Evolutionary conservation across 2,797 vertebrate species (phyloP), one percentile per base, ranked within the genome.

Genomic region (Malurus leucopterus): DNA sequence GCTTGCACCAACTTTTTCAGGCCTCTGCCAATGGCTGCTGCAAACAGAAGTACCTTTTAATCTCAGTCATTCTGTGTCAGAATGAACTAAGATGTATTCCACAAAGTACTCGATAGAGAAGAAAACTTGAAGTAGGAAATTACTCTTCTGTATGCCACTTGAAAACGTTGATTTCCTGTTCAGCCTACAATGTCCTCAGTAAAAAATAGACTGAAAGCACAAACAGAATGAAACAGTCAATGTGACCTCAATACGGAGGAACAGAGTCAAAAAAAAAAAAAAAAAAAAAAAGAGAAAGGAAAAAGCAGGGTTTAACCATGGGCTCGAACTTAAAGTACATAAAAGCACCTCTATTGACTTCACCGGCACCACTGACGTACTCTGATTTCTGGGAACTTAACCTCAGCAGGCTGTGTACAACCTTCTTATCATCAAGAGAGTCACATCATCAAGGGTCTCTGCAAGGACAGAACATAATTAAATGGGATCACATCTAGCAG

Each of bases 381-480:
- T 40, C 10, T 7, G 18, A 43, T 65, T 3, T 1, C 6, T 74
- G 65, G 53, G 71, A 90, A n/a, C 64, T 86, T 82, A 78, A 91
- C 92, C 90, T 86, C 69, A 41, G 49, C 50, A 29, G 83, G 46
- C 79, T 81, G 19, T 13, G 38, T 61, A 36, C 71, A 79, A 70
- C 71, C 71, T 73, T 63, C 41, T 46, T 63, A 61, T 27, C 63
- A 84, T 38, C 58, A 50, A 80, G 76, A 77, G 32, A 80, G 34
- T 44, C 79, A 71, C 70, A 77, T 57, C 89, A 83, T 61, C 57
- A 38, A 91, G 53, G 69, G 74, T 63, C 74, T 92, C 77, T 84
- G 71, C 65, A 90, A 86, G 86, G 75, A 83, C 69, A 87, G 75
- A 57, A 86, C 54, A 43, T 64, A 77, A 91, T 90, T 76, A 79